A percentile compares a stretch with the other conserved stretches of the same genome.
Evolutionary conservation across 2,113 vertebrate species (phyloP).

Genomic region (Saccopteryx bilineata): DNA sequence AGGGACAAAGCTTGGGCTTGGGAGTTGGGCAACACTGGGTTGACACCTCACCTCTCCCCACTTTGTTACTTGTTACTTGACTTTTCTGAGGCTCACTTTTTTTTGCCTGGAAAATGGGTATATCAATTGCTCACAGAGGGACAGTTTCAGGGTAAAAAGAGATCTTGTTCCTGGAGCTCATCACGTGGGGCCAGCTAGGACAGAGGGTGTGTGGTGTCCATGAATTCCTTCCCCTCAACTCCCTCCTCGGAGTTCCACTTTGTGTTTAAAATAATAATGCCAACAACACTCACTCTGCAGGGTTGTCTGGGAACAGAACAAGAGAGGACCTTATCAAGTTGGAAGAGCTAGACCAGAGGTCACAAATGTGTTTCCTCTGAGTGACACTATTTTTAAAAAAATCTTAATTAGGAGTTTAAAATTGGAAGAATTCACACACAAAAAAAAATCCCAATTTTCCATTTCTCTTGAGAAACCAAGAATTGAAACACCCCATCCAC

Average conservation of each 20-base stretch:
- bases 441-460: constrained; percentile 28
- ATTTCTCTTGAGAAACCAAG: constrained; percentile 58
- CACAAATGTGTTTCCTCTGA: background rate
- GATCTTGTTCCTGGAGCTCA: background rate
- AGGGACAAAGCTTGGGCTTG: background rate
- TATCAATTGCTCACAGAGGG: background rate
- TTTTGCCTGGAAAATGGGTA: constrained; percentile 13
- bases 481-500: background rate
- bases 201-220: background rate
- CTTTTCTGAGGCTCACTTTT: constrained; percentile 30
- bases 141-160: background rate
- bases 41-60: background rate
- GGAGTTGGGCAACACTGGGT: background rate
- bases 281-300: background rate
- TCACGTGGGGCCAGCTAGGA: background rate
- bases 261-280: constrained; percentile 46
- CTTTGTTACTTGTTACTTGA: constrained; percentile 45
- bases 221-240: background rate
- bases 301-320: background rate
- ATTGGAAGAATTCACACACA: constrained; percentile 9
- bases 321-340: background rate
- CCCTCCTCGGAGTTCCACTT: background rate
- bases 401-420: constrained; percentile 54
- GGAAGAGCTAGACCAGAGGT: constrained; percentile 9
- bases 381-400: constrained; percentile 24